A percentile compares a stretch with the other conserved stretches of the same genome.
Conservation (phyloP, 1,140 invertebrate species). For the Saccostrea glomerata region DNA sequence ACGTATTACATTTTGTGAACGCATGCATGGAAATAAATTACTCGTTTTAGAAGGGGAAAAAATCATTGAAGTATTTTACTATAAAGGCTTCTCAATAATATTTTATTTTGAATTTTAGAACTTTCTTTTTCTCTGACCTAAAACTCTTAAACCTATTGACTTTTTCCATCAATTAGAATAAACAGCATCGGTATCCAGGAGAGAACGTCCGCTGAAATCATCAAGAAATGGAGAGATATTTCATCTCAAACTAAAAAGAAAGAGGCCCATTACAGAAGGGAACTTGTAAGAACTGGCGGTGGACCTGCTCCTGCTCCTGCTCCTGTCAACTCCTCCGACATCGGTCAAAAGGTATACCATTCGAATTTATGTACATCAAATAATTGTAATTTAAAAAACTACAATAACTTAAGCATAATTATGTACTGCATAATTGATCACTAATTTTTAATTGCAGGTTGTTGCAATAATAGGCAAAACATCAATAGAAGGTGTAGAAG, state of each 20-base stretch:
- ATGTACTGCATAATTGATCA: not conserved
- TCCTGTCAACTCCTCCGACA: not conserved
- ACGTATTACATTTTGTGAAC: too few relatives aligned
- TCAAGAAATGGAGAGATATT: not conserved
- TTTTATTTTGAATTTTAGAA: too few relatives aligned
- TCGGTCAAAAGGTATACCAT: not conserved
- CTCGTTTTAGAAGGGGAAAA: too few relatives aligned
- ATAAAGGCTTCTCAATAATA: too few relatives aligned
- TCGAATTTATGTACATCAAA: not conserved
- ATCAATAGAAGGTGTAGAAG: not conserved
- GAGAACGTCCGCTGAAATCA: not conserved
- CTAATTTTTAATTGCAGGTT: not conserved
- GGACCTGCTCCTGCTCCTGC: not conserved
- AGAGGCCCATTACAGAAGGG: not conserved
- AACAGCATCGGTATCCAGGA: not conserved
- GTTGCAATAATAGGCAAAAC: constrained; percentile 1
- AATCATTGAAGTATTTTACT: too few relatives aligned
- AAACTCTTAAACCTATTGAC: too few relatives aligned
- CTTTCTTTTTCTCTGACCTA: too few relatives aligned
- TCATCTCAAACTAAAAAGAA: not conserved
- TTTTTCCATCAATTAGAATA: not conserved
- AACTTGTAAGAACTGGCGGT: not conserved
- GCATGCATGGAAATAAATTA: too few relatives aligned
- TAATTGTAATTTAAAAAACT: not conserved
- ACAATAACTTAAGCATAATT: too few relatives aligned